Percentiles rank a stretch among this genome's conserved stretches.
Conservation (phyloP, 2,113 vertebrate genomes). For the Sylvia atricapilla region DNA sequence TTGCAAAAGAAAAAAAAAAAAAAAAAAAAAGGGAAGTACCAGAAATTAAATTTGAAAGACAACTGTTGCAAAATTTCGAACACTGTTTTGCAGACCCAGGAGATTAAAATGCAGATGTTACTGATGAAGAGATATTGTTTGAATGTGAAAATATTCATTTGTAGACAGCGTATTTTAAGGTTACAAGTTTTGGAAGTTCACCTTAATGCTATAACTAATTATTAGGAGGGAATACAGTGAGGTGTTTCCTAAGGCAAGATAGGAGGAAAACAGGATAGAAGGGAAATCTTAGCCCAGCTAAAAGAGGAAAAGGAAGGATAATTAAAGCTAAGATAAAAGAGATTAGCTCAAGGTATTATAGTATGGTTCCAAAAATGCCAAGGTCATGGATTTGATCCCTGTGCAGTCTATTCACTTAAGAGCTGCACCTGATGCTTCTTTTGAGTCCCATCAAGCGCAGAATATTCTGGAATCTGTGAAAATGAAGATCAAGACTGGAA, state of each 20-base stretch:
- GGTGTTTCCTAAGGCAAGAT: background rate
- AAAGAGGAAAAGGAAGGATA: background rate
- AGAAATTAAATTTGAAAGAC: background rate
- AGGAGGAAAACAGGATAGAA: background rate
- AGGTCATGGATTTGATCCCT: background rate
- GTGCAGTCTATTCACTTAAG: background rate
- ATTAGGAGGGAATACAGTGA: background rate
- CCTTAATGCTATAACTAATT: background rate
- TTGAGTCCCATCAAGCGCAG: background rate
- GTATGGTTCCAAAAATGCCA: background rate
- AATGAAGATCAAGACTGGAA: background rate
- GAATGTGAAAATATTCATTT: background rate
- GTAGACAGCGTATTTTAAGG: background rate
- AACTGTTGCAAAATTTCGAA: slow-evolving; percentile 21
- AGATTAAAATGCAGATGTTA: slow-evolving; percentile 29
- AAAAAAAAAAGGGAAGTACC: background rate
- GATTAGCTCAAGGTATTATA: background rate
- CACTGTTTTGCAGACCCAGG: slow-evolving; percentile 1
- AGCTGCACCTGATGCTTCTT: background rate
- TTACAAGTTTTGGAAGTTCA: background rate
- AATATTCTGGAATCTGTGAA: background rate
- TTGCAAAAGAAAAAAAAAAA: background rate
- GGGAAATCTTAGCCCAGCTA: background rate
- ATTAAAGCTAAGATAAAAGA: background rate
- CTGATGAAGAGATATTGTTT: background rate